A percentile compares a stretch with the other conserved stretches of the same genome.
These are phyloP conservation scores for Pangasianodon hypophthalmus DNA, from an alignment of 2,113 vertebrate genomes.

Conservation along the genomic window DNA sequence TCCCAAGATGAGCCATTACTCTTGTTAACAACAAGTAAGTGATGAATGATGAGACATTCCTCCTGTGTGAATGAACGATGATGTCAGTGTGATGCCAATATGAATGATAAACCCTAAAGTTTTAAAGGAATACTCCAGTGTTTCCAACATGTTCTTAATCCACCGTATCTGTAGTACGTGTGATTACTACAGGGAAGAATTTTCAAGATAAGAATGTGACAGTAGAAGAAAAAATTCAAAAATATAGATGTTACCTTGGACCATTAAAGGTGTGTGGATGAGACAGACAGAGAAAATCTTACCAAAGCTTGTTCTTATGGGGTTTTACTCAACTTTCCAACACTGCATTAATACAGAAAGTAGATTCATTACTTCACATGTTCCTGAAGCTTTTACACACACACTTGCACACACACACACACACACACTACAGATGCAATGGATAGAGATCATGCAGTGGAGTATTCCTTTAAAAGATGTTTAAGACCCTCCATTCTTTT, in stretches of 20 bases:
- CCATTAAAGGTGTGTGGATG: background rate
- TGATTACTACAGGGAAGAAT: background rate
- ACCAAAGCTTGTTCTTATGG: background rate
- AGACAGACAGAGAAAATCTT: background rate
- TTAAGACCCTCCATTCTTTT: no score
- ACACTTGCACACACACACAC: no score
- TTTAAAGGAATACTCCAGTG: background rate
- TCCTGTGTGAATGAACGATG: background rate
- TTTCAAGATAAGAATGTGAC: background rate
- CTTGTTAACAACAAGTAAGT: background rate
- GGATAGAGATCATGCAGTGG: no score
- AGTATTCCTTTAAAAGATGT: no score
- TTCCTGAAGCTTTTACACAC: no score
- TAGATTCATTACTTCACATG: no score
- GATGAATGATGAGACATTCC: constrained; percentile 1
- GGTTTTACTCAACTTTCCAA: background rate
- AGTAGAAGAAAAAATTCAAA: background rate
- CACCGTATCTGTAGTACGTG: background rate
- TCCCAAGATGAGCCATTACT: background rate
- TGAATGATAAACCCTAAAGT: background rate
- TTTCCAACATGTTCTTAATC: background rate
- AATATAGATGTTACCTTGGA: no score
- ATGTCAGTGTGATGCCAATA: background rate
- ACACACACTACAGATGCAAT: no score
- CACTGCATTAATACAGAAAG: no score